phyloP scores from a whole-genome alignment of 2,797 vertebrate species.

The Platyrinchus mystaceus region DNA sequence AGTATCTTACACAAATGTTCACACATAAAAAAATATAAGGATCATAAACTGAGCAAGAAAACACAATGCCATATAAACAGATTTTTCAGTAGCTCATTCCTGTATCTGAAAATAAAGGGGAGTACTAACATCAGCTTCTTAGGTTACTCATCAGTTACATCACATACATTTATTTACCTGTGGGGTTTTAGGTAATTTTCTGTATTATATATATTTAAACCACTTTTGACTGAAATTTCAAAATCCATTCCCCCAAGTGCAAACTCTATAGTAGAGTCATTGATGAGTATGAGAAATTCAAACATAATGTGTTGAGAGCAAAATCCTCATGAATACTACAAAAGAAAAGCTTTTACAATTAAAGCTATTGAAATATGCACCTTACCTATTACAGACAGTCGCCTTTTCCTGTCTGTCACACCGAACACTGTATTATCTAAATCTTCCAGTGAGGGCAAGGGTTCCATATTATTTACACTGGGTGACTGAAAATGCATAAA shows the following conservation, averaged over 20 bases:
- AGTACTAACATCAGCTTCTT: background rate
- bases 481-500: slow-evolving; percentile 53
- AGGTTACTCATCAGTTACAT: background rate
- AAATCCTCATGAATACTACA: background rate
- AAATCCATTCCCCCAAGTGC: background rate
- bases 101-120: background rate
- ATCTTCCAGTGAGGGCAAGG: slow-evolving; percentile 85
- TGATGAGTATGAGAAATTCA: background rate
- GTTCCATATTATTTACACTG: slow-evolving; percentile 79
- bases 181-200: background rate
- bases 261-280: background rate
- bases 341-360: background rate
- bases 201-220: background rate
- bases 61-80: background rate
- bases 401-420: slow-evolving; percentile 84
- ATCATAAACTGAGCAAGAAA: background rate
- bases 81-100: background rate
- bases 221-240: background rate
- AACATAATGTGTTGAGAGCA: background rate
- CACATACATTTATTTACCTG: background rate
- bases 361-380: background rate
- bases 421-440: slow-evolving; percentile 90
- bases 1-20: background rate
- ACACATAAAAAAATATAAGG: background rate
- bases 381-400: slow-evolving; percentile 86